Evolutionary conservation across 2,113 vertebrate species (phyloP).

Genomic region (Crotalus tigris): DNA sequence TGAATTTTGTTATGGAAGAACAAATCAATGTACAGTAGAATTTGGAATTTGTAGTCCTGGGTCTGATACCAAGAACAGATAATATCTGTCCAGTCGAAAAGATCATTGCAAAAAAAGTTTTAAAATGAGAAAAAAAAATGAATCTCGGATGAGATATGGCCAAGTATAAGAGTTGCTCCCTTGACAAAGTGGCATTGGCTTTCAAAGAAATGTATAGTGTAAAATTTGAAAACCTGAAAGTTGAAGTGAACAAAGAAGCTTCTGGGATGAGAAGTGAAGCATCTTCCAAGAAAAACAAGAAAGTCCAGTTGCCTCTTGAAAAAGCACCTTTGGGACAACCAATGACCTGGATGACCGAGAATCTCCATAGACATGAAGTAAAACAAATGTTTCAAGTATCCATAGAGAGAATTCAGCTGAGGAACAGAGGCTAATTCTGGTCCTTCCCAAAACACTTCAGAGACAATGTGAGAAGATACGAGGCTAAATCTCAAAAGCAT

Average conservation of each 20-base stretch:
- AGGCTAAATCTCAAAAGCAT: neutral
- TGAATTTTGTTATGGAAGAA: rapidly evolving
- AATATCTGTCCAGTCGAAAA: slow-evolving; percentile 3
- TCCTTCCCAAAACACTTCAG: neutral
- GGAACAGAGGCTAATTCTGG: neutral
- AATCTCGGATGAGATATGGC: neutral
- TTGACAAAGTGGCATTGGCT: neutral
- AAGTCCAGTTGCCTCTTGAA: too few relatives aligned
- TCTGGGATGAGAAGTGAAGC: too few relatives aligned
- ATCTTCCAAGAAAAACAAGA: too few relatives aligned
- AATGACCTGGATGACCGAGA: too few relatives aligned
- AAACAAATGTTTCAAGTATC: neutral
- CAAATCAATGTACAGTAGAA: neutral
- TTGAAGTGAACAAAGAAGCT: neutral
- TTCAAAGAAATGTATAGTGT: neutral
- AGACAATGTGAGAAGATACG: neutral
- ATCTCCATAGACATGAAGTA: neutral
- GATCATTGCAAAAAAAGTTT: neutral
- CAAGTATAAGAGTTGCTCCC: neutral
- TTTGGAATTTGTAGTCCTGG: neutral
- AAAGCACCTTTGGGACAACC: too few relatives aligned
- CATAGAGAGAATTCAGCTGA: neutral
- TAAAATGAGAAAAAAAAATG: too few relatives aligned
- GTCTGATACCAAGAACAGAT: neutral
- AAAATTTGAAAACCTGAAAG: slow-evolving; percentile 21